These are phyloP conservation scores for Melieria crassipennis DNA, from an alignment of 2,888 invertebrate genomes.

Conservation along the genomic window DNA sequence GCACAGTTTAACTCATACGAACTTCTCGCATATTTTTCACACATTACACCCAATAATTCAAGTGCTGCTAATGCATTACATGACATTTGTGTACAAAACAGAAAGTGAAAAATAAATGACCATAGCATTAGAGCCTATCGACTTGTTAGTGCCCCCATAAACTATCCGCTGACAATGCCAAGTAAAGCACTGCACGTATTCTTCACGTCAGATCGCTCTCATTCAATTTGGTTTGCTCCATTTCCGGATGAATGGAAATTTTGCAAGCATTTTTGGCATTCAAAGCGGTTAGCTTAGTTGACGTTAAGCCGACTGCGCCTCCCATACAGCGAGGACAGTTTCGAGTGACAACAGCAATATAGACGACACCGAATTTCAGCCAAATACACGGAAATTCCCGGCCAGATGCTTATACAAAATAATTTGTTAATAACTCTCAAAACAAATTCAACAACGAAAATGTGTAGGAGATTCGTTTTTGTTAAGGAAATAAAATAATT, in stretches of 20 bases:
- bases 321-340: neutral
- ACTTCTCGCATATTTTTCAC: too few relatives aligned
- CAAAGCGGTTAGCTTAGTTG: slow-evolving; percentile 46
- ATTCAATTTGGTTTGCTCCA: slow-evolving; percentile 4
- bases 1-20: too few relatives aligned
- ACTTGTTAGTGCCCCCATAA: neutral
- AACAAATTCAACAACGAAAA: slow-evolving; percentile 3
- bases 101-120: too few relatives aligned
- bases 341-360: slow-evolving; percentile 29
- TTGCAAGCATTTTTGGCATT: slow-evolving; percentile 36
- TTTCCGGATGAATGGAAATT: slow-evolving; percentile 4
- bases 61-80: too few relatives aligned
- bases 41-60: too few relatives aligned
- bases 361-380: slow-evolving; percentile 58
- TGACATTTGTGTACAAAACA: too few relatives aligned
- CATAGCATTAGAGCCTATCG: too few relatives aligned
- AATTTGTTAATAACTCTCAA: slow-evolving; percentile 36
- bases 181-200: neutral
- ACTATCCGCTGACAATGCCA: slow-evolving; percentile 24
- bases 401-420: slow-evolving; percentile 63
- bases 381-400: slow-evolving; percentile 66
- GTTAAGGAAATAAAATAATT: slow-evolving; percentile 38
- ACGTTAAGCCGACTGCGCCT: too few relatives aligned
- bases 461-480: slow-evolving; percentile 35
- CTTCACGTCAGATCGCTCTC: neutral